phyloP scores from a whole-genome alignment of 1,140 invertebrate genomes.

The Drosophila saltans region DNA sequence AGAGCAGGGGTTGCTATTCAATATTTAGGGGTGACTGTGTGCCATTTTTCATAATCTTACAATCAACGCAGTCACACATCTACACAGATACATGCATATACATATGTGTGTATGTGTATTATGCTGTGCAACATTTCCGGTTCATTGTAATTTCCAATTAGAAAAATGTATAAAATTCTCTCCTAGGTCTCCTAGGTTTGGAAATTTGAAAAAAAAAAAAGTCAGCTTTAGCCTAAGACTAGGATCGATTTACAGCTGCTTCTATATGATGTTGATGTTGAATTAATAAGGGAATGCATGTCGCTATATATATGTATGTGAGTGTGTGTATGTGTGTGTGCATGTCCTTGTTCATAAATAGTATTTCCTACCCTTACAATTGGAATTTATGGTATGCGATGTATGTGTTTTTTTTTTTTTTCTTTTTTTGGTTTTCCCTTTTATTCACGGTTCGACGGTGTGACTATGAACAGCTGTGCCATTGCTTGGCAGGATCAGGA shows the following conservation, averaged over 20 bases:
- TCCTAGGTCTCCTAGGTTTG: constrained; percentile 25
- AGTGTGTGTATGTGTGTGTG: constrained; percentile 29
- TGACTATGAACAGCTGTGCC: constrained; percentile 49
- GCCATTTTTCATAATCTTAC: constrained; percentile 64
- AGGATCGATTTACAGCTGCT: constrained; percentile 37
- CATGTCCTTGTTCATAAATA: constrained; percentile 27
- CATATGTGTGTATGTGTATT: constrained; percentile 6
- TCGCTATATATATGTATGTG: background rate
- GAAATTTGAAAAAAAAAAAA: constrained; percentile 1
- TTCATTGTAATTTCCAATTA: constrained; percentile 73
- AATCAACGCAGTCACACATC: constrained; percentile 11
- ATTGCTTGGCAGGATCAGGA: constrained; percentile 25
- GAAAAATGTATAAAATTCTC: constrained; percentile 35
- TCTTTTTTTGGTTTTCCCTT: constrained; percentile 57
- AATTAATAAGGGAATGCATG: constrained; percentile 51
- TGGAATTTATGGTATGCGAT: constrained; percentile 70
- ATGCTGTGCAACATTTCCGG: constrained; percentile 52
- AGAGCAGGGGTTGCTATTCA: constrained; percentile 48
- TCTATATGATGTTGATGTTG: constrained; percentile 20
- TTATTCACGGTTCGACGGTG: constrained; percentile 49
- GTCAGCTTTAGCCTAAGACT: constrained; percentile 3
- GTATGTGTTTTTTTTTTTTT: constrained; percentile 53
- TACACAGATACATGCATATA: constrained; percentile 26
- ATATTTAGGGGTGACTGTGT: constrained; percentile 63
- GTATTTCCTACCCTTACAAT: constrained; percentile 64